phyloP scores from a whole-genome alignment of 2,113 vertebrate species.

The Corythornis vintsioides region DNA sequence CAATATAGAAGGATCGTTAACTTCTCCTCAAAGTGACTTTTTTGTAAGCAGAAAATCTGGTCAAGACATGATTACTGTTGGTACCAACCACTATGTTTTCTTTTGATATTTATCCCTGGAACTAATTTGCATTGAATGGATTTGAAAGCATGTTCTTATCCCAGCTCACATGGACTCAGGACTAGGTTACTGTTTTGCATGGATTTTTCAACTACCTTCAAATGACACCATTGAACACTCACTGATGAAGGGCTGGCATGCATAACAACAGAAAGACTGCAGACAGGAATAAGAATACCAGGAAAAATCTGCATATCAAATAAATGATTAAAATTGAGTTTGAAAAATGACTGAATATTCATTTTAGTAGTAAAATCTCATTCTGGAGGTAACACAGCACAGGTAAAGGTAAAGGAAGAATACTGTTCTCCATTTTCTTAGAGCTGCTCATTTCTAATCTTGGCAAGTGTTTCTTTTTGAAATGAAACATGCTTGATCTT shows the following conservation, averaged over 20 bases:
- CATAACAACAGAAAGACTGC: not conserved
- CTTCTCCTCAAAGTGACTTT: slow-evolving; percentile 30
- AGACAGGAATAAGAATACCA: not conserved
- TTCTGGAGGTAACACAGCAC: not conserved
- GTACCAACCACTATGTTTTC: slow-evolving; percentile 28
- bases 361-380: not conserved
- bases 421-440: not conserved
- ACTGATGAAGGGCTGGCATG: not conserved
- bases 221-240: not conserved
- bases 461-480: not conserved
- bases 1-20: slow-evolving; percentile 27
- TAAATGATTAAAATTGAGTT: not conserved
- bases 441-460: not conserved
- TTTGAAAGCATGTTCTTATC: not conserved
- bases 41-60: slow-evolving; percentile 4
- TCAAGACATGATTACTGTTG: not conserved
- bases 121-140: not conserved
- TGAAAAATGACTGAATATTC: not conserved
- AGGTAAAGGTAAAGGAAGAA: not conserved
- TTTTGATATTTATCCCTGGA: not conserved
- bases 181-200: not conserved
- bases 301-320: not conserved
- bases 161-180: not conserved
- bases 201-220: not conserved
- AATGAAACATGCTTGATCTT: not conserved